These are phyloP conservation scores for Eristalis arbustorum DNA, from an alignment of 2,888 invertebrate genomes.

Conservation along the genomic window DNA sequence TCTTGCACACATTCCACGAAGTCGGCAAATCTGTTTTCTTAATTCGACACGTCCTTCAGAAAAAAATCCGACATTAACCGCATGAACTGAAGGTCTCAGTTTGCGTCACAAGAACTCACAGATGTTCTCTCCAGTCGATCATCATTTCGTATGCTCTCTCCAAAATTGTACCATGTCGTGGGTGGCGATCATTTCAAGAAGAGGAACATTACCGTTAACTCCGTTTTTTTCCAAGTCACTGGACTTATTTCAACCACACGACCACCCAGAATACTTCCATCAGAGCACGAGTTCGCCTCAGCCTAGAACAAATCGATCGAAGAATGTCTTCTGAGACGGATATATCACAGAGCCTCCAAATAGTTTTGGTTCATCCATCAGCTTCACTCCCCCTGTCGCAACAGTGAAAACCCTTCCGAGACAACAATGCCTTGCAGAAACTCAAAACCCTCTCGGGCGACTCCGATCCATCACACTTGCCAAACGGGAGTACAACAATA, in stretches of 20 bases:
- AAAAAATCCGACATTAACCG: not conserved
- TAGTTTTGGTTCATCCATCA: not conserved
- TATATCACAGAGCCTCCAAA: not conserved
- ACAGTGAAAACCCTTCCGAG: not conserved
- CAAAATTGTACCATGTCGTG: not conserved
- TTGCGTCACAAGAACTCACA: too few relatives aligned
- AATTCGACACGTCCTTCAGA: not conserved
- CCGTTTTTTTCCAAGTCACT: not conserved
- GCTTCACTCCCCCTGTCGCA: not conserved
- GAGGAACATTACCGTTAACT: not conserved
- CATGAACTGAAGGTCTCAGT: not conserved
- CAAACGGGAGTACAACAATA: constrained; percentile 1
- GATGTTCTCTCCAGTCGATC: not conserved
- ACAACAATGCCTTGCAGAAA: not conserved
- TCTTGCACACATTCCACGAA: not conserved
- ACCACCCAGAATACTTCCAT: not conserved
- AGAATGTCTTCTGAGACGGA: not conserved
- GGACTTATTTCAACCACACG: not conserved
- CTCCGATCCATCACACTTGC: not conserved
- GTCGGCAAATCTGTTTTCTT: not conserved
- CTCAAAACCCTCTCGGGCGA: not conserved
- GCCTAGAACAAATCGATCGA: not conserved
- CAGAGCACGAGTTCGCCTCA: not conserved
- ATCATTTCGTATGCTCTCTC: not conserved
- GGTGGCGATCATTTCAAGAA: not conserved